A percentile compares a stretch with the other conserved stretches of the same genome.
These are phyloP conservation scores for Salvator merianae DNA, from an alignment of 2,113 vertebrate species.

Conservation along the genomic window DNA sequence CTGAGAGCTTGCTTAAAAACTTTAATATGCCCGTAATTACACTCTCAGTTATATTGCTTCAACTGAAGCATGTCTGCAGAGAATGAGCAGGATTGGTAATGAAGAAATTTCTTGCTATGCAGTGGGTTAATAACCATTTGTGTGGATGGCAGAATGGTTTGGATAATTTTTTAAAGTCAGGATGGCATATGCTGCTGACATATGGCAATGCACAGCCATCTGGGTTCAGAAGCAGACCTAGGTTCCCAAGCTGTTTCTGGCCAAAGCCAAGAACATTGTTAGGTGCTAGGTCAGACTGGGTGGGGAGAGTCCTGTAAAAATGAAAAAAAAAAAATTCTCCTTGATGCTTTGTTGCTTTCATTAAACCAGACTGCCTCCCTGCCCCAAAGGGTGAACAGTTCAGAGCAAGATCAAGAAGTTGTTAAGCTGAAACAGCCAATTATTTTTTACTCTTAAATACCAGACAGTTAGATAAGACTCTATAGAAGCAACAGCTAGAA, in stretches of 20 bases:
- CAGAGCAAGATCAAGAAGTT: constrained; percentile 36
- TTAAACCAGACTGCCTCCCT: constrained; percentile 57
- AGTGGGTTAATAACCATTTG: constrained; percentile 63
- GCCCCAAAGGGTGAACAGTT: constrained; percentile 44
- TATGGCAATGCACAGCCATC: constrained; percentile 81
- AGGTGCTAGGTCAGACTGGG: constrained; percentile 77
- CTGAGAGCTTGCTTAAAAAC: constrained; percentile 29
- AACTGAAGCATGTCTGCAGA: constrained; percentile 37
- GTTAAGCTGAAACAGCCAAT: neutral
- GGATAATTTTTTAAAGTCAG: constrained; percentile 78
- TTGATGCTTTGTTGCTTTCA: constrained; percentile 66
- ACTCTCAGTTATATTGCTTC: neutral
- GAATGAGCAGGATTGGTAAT: constrained; percentile 32
- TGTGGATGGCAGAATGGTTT: constrained; percentile 71
- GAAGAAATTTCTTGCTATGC: constrained; percentile 53
- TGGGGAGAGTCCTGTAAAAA: constrained; percentile 72
- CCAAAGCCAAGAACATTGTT: constrained; percentile 78
- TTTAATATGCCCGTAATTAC: constrained; percentile 38
- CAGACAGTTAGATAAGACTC: constrained; percentile 24
- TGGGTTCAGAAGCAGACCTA: constrained; percentile 84
- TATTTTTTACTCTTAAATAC: constrained; percentile 26
- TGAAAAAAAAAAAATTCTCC: constrained; percentile 47
- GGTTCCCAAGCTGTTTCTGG: constrained; percentile 84
- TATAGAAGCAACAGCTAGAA: constrained; percentile 21
- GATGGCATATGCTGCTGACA: constrained; percentile 83